Evolutionary conservation across 2,888 invertebrate genomes (phyloP).

Genomic region (Keiferia lycopersicella): DNA sequence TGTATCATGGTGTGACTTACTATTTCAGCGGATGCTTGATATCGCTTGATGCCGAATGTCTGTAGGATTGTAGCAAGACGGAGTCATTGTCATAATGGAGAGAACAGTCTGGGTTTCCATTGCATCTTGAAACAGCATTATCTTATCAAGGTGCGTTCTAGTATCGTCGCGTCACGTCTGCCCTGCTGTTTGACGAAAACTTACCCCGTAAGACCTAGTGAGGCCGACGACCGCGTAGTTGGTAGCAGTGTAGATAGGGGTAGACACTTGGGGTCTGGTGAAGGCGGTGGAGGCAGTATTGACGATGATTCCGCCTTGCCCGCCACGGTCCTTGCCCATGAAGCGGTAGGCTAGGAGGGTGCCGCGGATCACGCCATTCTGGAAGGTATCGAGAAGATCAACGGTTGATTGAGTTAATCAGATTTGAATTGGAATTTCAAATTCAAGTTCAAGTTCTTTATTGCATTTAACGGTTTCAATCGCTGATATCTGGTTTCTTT

Average conservation of each 20-base stretch:
- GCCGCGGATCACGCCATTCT: conserved; percentile 90
- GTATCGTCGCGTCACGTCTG: too few species aligned
- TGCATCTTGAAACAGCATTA: too few species aligned
- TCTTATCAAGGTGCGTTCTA: too few species aligned
- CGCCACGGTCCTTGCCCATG: conserved; percentile 74
- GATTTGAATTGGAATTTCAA: not conserved
- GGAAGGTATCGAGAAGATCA: conserved; percentile 36
- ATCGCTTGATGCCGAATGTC: too few species aligned
- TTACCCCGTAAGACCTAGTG: conserved; percentile 87
- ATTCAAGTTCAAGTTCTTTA: not conserved
- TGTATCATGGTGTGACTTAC: too few species aligned
- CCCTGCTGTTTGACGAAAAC: not conserved
- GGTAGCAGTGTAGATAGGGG: conserved; percentile 89
- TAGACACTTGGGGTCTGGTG: conserved; percentile 85
- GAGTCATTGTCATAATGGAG: too few species aligned
- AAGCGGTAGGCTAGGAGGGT: conserved; percentile 81
- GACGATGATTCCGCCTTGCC: conserved; percentile 64
- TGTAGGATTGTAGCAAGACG: too few species aligned
- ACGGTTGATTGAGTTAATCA: too few species aligned
- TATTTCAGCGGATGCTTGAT: too few species aligned
- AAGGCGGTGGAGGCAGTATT: conserved; percentile 89
- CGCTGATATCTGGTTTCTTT: too few species aligned
- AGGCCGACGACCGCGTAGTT: conserved; percentile 89
- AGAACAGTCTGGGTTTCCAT: too few species aligned
- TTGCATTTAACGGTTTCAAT: not conserved